Conservation (phyloP, 1,140 invertebrate species). For the Adoxophyes honmai region DNA sequence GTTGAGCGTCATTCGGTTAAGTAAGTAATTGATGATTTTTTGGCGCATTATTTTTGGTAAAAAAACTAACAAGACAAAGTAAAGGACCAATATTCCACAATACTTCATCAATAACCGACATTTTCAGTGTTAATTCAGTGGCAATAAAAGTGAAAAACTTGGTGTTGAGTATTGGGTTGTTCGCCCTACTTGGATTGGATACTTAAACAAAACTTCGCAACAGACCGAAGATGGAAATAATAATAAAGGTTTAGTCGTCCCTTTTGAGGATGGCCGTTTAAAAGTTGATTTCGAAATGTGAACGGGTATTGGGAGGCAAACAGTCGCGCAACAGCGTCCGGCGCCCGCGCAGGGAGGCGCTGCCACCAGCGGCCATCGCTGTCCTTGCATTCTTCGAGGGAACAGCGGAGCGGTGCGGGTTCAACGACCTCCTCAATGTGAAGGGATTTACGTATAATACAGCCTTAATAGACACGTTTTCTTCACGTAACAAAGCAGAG, state of each 20-base stretch:
- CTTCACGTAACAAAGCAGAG: conserved; percentile 51
- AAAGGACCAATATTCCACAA: no score
- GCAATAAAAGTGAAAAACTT: no score
- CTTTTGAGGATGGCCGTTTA: conserved; percentile 19
- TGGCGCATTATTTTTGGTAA: no score
- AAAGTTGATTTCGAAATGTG: conserved; percentile 47
- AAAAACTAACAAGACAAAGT: no score
- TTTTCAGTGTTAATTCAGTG: conserved; percentile 22
- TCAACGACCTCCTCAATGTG: conserved; percentile 59
- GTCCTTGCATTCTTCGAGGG: conserved; percentile 60
- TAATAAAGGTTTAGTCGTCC: no score
- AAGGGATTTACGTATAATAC: conserved; percentile 40
- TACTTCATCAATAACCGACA: conserved; percentile 4
- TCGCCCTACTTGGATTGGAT: no score
- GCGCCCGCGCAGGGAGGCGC: conserved; percentile 5
- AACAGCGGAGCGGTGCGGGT: conserved; percentile 54
- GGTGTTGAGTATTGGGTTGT: no score
- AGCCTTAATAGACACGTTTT: conserved; percentile 34
- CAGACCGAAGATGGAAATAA: neutral
- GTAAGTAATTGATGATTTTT: no score
- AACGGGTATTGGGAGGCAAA: conserved; percentile 24
- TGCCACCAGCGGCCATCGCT: conserved; percentile 34
- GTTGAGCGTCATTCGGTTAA: no score
- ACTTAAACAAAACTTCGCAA: no score
- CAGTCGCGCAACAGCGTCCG: conserved; percentile 31